Conservation (phyloP, 2,888 invertebrate species). For the Drosophila niveifrons region DNA sequence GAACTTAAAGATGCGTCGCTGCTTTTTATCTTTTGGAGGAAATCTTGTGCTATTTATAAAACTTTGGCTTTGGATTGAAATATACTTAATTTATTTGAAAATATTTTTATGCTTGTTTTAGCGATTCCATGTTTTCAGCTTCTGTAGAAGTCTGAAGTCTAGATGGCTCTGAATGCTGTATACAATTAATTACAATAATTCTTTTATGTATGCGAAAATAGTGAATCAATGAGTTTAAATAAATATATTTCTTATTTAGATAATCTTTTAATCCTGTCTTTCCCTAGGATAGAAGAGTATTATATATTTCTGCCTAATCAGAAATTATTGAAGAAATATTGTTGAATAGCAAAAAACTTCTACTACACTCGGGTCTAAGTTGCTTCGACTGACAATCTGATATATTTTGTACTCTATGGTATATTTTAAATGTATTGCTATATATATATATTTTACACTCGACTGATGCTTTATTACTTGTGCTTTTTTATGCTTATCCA, state of each 20-base stretch:
- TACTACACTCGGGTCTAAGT: too few relatives aligned
- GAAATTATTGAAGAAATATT: too few relatives aligned
- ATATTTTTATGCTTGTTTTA: not conserved
- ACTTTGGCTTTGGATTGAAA: not conserved
- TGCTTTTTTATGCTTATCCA: not conserved
- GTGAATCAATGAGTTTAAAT: not conserved
- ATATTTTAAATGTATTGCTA: too few relatives aligned
- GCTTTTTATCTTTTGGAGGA: slow-evolving; percentile 15
- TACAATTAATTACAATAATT: not conserved
- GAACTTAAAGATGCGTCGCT: not conserved
- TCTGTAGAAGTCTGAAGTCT: not conserved
- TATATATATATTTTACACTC: too few relatives aligned
- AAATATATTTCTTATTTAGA: not conserved
- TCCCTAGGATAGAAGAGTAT: too few relatives aligned
- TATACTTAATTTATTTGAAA: not conserved
- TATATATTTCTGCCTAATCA: too few relatives aligned
- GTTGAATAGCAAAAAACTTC: too few relatives aligned
- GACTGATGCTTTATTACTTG: too few relatives aligned
- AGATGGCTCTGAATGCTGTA: not conserved
- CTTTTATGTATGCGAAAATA: not conserved
- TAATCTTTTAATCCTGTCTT: not conserved
- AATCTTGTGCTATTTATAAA: slow-evolving; percentile 13
- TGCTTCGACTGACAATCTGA: too few relatives aligned
- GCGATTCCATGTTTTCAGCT: not conserved
- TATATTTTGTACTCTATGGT: too few relatives aligned